Conservation (phyloP, 2,888 invertebrate species). For the Gerosis bhagava region DNA sequence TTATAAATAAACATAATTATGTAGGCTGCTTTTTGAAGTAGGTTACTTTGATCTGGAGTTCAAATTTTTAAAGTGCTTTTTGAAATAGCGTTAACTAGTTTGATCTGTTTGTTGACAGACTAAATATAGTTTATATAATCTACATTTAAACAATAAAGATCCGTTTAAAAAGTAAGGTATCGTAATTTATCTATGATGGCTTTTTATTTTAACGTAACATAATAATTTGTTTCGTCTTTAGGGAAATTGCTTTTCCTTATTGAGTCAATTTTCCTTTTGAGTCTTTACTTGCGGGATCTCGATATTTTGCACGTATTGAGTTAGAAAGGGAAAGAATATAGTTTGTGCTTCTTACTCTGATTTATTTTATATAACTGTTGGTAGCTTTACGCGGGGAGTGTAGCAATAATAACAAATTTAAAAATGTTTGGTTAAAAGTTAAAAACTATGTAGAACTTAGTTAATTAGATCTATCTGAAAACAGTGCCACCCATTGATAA, state of each 20-base stretch:
- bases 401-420: slow-evolving; percentile 53
- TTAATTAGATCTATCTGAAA: too few species aligned
- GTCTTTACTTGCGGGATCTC: slow-evolving; percentile 11
- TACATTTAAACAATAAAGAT: too few species aligned
- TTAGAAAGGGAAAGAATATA: slow-evolving; percentile 5
- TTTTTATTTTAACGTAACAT: too few species aligned
- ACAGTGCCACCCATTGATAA: too few species aligned
- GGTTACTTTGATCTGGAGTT: slow-evolving; percentile 14
- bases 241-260: slow-evolving; percentile 14
- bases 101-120: slow-evolving; percentile 7
- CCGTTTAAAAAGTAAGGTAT: too few species aligned
- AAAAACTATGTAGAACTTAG: too few species aligned
- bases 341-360: slow-evolving; percentile 25
- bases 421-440: slow-evolving; percentile 41
- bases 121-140: not conserved
- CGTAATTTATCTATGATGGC: too few species aligned
- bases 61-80: slow-evolving; percentile 19
- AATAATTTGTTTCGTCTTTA: too few species aligned
- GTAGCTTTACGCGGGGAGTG: slow-evolving; percentile 55
- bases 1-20: too few species aligned
- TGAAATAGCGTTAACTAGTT: slow-evolving; percentile 16
- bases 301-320: slow-evolving; percentile 16
- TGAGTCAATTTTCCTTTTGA: slow-evolving; percentile 13
- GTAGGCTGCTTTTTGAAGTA: too few species aligned
- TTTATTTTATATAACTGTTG: slow-evolving; percentile 44